Base-by-base conservation (phyloP, 2,888 invertebrate species). In the Ptilodon capucinus region DNA sequence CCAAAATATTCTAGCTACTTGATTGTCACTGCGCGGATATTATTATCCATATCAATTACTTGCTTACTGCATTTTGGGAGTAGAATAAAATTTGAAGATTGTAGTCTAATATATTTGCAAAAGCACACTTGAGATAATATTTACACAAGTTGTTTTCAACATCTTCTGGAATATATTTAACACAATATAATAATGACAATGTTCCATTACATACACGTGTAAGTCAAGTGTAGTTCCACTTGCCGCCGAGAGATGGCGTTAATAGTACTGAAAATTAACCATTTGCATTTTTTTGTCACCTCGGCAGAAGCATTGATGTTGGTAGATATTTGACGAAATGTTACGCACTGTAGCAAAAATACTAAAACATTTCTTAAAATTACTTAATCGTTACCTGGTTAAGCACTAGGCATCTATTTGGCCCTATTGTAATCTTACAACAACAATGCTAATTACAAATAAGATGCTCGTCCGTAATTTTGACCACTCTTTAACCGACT, bases 231-330 rank as follows among this genome's bases (percentile, higher is more conserved):
- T 11, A 17, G 16, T 35, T 17, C 35, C 17, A 17, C 13, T 11
- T 11, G 5, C 8, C 13, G 7, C 5, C 19, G 14, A 39, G 18
- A 49, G 49, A 49, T 49, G 49, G 49, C 45, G 25, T 16, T 25
- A 14, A 17, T 23, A 13, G 28, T 14, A 11, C 11, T n/a, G 11
- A 11, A n/a, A n/a, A n/a, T n/a, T n/a, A n/a, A n/a, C n/a, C n/a
- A n/a, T n/a, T n/a, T n/a, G n/a, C n/a, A n/a, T n/a, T n/a, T n/a
- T n/a, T n/a, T n/a, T n/a, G n/a, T n/a, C n/a, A n/a, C n/a, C n/a
- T n/a, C n/a, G n/a, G n/a, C n/a, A n/a, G n/a, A n/a, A n/a, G n/a
- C n/a, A n/a, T n/a, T n/a, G n/a, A n/a, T n/a, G n/a, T n/a, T n/a
- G n/a, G n/a, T n/a, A n/a, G n/a, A n/a, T n/a, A n/a, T n/a, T n/a